Percentiles rank a stretch among this genome's conserved stretches.
These are phyloP conservation scores for Dendrolimus pini DNA, from an alignment of 2,888 invertebrate genomes.

Conservation along the genomic window DNA sequence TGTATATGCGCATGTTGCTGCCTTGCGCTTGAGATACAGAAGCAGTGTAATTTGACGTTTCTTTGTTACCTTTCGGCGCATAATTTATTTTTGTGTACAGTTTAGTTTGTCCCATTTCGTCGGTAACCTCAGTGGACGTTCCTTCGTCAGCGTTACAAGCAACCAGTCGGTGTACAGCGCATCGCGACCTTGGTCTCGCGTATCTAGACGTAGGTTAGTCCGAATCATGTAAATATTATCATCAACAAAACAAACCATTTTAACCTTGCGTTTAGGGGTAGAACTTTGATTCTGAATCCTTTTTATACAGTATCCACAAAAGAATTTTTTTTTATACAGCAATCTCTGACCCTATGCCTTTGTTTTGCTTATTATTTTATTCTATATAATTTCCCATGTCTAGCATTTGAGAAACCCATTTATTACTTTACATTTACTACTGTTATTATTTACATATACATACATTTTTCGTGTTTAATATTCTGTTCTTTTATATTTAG, in stretches of 20 bases:
- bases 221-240: conserved; percentile 21
- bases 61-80: conserved; percentile 30
- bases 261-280: too few species aligned
- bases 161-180: conserved; percentile 78
- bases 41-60: conserved; percentile 16
- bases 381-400: too few species aligned
- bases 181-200: conserved; percentile 81
- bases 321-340: too few species aligned
- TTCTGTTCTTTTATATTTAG: too few species aligned
- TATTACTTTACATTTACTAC: too few species aligned
- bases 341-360: too few species aligned
- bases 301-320: too few species aligned
- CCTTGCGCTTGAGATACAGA: conserved; percentile 15
- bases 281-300: too few species aligned
- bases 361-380: too few species aligned
- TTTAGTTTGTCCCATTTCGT: conserved; percentile 76
- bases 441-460: too few species aligned
- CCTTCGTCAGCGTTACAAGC: conserved; percentile 76
- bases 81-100: conserved; percentile 58
- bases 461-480: too few species aligned
- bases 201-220: conserved; percentile 80
- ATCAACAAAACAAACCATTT: conserved; percentile 28
- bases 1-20: conserved; percentile 18
- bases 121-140: conserved; percentile 78
- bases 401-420: too few species aligned